Evolutionary conservation across 2,113 vertebrate genomes (phyloP).

Genomic region (Semicossyphus pulcher): DNA sequence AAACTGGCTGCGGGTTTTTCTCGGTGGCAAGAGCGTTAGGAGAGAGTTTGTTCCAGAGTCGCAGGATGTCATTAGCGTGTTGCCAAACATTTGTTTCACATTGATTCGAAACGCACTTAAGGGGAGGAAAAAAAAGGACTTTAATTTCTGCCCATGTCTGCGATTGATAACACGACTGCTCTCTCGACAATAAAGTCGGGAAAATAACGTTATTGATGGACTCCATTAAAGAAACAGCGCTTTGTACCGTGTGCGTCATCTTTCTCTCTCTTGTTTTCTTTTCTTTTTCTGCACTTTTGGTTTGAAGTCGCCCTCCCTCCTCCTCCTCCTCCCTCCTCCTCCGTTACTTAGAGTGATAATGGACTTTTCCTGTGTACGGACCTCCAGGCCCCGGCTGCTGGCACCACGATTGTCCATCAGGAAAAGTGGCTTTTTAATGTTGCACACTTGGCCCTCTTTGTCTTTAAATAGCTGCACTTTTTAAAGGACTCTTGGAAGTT

Average conservation of each 20-base stretch:
- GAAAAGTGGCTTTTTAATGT: slow-evolving; percentile 56
- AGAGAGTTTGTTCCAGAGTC: slow-evolving; percentile 59
- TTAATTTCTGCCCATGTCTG: slow-evolving; percentile 60
- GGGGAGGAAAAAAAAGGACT: neutral
- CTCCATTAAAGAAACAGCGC: slow-evolving; percentile 72
- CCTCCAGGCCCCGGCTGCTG: slow-evolving; percentile 68
- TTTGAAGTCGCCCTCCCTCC: slow-evolving; percentile 58
- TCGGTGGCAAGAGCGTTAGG: slow-evolving; percentile 59
- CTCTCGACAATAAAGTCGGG: slow-evolving; percentile 62
- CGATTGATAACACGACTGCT: slow-evolving; percentile 65
- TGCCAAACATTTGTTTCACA: slow-evolving; percentile 83
- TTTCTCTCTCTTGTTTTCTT: slow-evolving; percentile 69
- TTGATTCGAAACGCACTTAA: slow-evolving; percentile 65
- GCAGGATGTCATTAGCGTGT: slow-evolving; percentile 63
- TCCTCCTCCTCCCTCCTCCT: slow-evolving; percentile 41
- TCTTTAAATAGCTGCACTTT: slow-evolving; percentile 56
- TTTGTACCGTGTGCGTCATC: slow-evolving; percentile 68
- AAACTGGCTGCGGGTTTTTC: slow-evolving; percentile 77
- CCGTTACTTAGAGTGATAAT: slow-evolving; percentile 75
- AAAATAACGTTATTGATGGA: slow-evolving; percentile 73
- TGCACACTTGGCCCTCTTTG: slow-evolving; percentile 42
- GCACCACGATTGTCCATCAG: slow-evolving; percentile 64
- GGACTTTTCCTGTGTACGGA: slow-evolving; percentile 72
- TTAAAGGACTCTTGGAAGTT: slow-evolving; percentile 1
- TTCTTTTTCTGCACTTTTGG: slow-evolving; percentile 54